Evolutionary conservation across 2,113 vertebrate genomes (phyloP).

Genomic region (Haemorhous mexicanus): DNA sequence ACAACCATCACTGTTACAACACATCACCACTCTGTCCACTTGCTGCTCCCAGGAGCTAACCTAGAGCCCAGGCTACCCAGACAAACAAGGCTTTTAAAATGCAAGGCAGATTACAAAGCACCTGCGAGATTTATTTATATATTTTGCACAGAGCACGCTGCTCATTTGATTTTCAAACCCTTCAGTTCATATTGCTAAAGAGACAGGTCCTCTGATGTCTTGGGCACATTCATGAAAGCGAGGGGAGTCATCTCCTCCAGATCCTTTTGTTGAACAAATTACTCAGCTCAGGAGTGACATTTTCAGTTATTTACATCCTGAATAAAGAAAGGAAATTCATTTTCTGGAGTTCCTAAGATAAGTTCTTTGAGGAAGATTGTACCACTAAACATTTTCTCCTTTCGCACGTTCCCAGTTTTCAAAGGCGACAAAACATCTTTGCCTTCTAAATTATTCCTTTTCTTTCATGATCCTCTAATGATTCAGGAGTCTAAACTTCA

Average conservation of each 20-base stretch:
- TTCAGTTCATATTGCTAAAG: neutral
- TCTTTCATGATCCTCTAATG: conserved; percentile 48
- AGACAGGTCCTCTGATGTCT: conserved; percentile 54
- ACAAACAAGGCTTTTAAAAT: conserved; percentile 19
- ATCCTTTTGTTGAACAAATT: conserved; percentile 70
- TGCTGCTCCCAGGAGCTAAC: neutral
- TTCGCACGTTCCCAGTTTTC: conserved; percentile 34
- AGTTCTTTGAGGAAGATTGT: conserved; percentile 40
- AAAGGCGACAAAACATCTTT: conserved; percentile 57
- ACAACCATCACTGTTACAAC: neutral
- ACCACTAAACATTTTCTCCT: conserved; percentile 42
- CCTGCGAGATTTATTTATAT: neutral
- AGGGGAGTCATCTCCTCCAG: conserved; percentile 39
- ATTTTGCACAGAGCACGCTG: neutral
- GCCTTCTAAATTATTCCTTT: conserved; percentile 60
- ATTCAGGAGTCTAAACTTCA: conserved; percentile 51
- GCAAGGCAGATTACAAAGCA: conserved; percentile 27
- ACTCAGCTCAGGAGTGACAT: conserved; percentile 63
- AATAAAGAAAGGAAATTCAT: conserved; percentile 47
- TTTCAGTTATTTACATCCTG: conserved; percentile 58
- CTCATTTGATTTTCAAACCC: conserved; percentile 52
- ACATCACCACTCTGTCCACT: neutral
- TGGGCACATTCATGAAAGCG: conserved; percentile 15
- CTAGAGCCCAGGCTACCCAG: neutral
- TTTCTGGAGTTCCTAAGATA: conserved; percentile 9